Conservation (phyloP, 2,113 vertebrate species). For the Euleptes europaea region DNA sequence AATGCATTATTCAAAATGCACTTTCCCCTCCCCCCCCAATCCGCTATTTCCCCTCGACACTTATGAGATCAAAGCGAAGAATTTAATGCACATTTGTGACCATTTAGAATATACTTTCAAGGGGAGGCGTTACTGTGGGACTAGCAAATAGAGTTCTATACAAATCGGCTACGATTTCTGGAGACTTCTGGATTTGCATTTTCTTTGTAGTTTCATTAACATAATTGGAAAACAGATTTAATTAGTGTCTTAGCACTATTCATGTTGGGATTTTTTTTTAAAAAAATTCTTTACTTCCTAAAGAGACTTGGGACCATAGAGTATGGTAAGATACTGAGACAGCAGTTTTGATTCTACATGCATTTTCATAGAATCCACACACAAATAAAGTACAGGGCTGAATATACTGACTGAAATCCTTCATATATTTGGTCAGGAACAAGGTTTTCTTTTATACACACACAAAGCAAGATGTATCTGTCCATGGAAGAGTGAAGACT, state of each 20-base stretch:
- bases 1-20: constrained; percentile 40
- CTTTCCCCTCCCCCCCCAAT: constrained; percentile 16
- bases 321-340: constrained; percentile 27
- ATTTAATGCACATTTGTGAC: constrained; percentile 67
- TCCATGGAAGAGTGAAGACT: too few relatives aligned
- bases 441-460: neutral
- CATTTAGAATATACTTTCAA: constrained; percentile 61
- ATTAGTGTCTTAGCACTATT: constrained; percentile 64
- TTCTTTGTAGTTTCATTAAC: constrained; percentile 72
- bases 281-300: constrained; percentile 34
- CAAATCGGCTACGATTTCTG: constrained; percentile 63
- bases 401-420: neutral
- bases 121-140: constrained; percentile 50
- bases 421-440: neutral
- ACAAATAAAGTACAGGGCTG: neutral
- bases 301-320: constrained; percentile 8
- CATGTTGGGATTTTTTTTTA: constrained; percentile 21
- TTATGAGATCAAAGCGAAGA: constrained; percentile 70
- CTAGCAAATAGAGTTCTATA: constrained; percentile 55
- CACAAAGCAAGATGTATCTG: too few relatives aligned
- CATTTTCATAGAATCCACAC: neutral
- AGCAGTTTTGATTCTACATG: constrained; percentile 26
- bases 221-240: constrained; percentile 69
- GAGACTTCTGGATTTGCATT: constrained; percentile 70
- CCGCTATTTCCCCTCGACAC: constrained; percentile 37